Evolutionary conservation across 2,797 vertebrate species (phyloP).

Genomic region (Helostoma temminkii): DNA sequence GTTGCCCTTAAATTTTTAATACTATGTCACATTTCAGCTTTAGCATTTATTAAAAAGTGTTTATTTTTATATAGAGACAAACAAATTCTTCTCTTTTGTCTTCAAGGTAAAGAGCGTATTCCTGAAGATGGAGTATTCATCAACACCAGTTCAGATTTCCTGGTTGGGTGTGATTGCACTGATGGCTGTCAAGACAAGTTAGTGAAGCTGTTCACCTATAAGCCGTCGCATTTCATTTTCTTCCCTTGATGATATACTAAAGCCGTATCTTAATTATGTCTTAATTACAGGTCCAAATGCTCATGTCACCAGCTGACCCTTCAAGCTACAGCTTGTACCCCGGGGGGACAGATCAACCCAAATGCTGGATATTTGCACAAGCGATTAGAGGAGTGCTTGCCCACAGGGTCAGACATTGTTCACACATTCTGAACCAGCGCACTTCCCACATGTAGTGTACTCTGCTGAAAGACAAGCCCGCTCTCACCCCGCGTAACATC

Average conservation of each 20-base stretch:
- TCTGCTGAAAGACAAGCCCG: neutral
- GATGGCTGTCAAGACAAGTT: constrained; percentile 97
- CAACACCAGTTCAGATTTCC: constrained; percentile 93
- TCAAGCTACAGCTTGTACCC: constrained; percentile 94
- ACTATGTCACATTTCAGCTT: too few relatives aligned
- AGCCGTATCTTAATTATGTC: constrained; percentile 12
- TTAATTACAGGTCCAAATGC: constrained; percentile 89
- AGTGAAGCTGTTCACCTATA: constrained; percentile 59
- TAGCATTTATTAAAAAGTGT: too few relatives aligned
- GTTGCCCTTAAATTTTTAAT: too few relatives aligned
- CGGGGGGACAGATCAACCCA: constrained; percentile 90
- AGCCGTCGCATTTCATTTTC: neutral
- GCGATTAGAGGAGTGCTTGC: constrained; percentile 95
- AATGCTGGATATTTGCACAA: constrained; percentile 93
- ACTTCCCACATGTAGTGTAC: neutral
- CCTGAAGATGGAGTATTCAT: constrained; percentile 95
- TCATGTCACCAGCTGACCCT: constrained; percentile 96
- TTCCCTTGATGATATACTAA: constrained; percentile 3
- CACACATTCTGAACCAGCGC: constrained; percentile 14
- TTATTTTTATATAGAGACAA: neutral
- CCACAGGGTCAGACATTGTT: constrained; percentile 90
- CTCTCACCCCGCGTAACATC: neutral
- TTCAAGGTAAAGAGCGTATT: constrained; percentile 89
- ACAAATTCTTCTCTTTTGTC: constrained; percentile 3
- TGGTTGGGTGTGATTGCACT: constrained; percentile 96